Conservation (phyloP, 2,113 vertebrate species). For the Etheostoma spectabile region DNA sequence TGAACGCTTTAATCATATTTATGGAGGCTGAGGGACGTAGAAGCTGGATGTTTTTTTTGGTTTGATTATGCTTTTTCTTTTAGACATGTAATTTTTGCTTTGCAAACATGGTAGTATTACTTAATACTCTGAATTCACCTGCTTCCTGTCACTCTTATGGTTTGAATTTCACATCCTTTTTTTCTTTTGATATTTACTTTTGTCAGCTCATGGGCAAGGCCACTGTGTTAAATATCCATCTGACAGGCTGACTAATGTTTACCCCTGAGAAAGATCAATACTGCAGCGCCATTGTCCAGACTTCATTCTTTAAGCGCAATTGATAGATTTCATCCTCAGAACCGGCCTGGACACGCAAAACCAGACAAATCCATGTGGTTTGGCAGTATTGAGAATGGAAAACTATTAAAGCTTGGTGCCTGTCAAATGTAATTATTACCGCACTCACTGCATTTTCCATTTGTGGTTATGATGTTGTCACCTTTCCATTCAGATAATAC, state of each 20-base stretch:
- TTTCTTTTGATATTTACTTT: slow-evolving; percentile 12
- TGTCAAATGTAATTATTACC: slow-evolving; percentile 17
- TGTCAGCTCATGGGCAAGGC: slow-evolving; percentile 40
- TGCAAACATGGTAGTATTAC: neutral
- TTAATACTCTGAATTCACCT: neutral
- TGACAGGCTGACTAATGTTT: slow-evolving; percentile 64
- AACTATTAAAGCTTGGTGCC: slow-evolving; percentile 22
- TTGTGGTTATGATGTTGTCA: neutral
- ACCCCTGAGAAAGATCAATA: slow-evolving; percentile 64
- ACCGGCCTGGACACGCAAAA: slow-evolving; percentile 26
- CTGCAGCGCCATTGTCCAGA: slow-evolving; percentile 44
- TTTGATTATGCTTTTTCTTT: slow-evolving; percentile 19
- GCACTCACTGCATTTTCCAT: neutral
- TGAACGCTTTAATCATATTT: slow-evolving; percentile 44
- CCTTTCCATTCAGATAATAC: neutral
- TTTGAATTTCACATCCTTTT: neutral
- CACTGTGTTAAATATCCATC: slow-evolving; percentile 56
- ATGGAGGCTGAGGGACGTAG: neutral
- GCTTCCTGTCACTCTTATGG: neutral
- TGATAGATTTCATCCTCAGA: slow-evolving; percentile 61
- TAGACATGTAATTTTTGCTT: neutral
- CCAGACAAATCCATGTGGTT: slow-evolving; percentile 46
- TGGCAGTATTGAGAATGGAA: slow-evolving; percentile 27
- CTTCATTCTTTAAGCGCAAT: slow-evolving; percentile 67
- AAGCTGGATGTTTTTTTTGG: neutral